phyloP scores from a whole-genome alignment of 2,888 invertebrate genomes.

The Chrysolina haemoptera region DNA sequence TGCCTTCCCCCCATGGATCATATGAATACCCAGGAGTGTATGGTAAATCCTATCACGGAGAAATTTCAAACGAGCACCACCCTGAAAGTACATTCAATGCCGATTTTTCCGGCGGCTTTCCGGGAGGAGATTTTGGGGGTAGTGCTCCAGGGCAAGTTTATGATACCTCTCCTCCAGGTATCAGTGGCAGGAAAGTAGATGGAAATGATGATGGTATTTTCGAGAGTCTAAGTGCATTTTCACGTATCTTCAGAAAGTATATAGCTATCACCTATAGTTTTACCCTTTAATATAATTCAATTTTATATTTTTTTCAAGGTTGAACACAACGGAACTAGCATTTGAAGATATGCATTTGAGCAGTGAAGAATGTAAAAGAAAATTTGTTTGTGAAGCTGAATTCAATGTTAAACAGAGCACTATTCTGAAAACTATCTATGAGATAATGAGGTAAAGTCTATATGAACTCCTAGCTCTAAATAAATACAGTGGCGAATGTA shows the following conservation, averaged over 20 bases:
- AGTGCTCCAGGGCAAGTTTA: conserved; percentile 1
- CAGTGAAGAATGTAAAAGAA: conserved; percentile 68
- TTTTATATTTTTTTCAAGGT: conserved; percentile 54
- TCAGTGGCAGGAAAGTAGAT: conserved; percentile 3
- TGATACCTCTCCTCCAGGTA: background rate
- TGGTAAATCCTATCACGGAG: conserved; percentile 23
- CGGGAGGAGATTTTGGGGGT: background rate
- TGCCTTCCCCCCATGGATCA: conserved; percentile 20
- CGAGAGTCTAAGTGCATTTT: background rate
- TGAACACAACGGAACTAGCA: conserved; percentile 62
- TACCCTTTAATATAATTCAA: too few species aligned
- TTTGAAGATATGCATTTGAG: conserved; percentile 64
- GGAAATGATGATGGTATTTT: background rate
- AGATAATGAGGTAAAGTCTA: conserved; percentile 56
- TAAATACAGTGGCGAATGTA: background rate
- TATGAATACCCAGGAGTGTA: conserved; percentile 23
- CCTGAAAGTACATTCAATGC: background rate
- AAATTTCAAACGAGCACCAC: background rate
- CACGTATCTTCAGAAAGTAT: conserved; percentile 20
- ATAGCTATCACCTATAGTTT: background rate
- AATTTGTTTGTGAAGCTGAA: conserved; percentile 72
- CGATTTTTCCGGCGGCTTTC: conserved; percentile 2
- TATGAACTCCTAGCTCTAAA: background rate
- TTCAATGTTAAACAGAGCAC: conserved; percentile 67
- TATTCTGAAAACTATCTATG: conserved; percentile 53